These are phyloP conservation scores for Spea hammondii DNA, from an alignment of 2,797 vertebrate species.

Conservation along the genomic window DNA sequence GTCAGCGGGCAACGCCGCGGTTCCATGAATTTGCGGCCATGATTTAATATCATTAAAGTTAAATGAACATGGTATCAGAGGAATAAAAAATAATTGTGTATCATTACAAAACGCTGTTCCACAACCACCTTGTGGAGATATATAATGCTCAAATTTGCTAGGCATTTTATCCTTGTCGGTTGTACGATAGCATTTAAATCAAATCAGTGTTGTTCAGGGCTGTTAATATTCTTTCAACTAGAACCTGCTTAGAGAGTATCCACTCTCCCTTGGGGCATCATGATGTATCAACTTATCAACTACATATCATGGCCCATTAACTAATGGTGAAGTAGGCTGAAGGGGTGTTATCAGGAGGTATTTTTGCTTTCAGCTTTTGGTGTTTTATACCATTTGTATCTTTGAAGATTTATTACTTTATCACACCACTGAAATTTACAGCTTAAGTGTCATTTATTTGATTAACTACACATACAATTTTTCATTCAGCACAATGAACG, in stretches of 20 bases:
- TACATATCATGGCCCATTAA: conserved; percentile 51
- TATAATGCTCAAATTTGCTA: conserved; percentile 20
- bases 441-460: conserved; percentile 47
- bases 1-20: too few species aligned
- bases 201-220: conserved; percentile 12
- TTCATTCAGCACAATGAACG: conserved; percentile 44
- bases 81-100: too few species aligned
- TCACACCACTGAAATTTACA: conserved; percentile 34
- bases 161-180: conserved; percentile 29
- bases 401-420: conserved; percentile 49
- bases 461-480: conserved; percentile 35
- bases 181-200: conserved; percentile 25
- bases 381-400: conserved; percentile 38
- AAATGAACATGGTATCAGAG: too few species aligned
- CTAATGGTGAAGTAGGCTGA: conserved; percentile 41
- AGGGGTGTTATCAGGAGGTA: conserved; percentile 42
- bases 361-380: conserved; percentile 32
- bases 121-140: not conserved
- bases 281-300: conserved; percentile 49
- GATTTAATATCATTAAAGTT: too few species aligned
- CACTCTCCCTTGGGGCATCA: conserved; percentile 19
- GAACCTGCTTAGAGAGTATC: conserved; percentile 21
- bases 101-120: too few species aligned
- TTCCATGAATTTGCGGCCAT: too few species aligned
- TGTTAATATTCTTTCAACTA: conserved; percentile 32